Evolutionary conservation across 2,797 vertebrate genomes (phyloP).

Genomic region (Phoeniculus purpureus): DNA sequence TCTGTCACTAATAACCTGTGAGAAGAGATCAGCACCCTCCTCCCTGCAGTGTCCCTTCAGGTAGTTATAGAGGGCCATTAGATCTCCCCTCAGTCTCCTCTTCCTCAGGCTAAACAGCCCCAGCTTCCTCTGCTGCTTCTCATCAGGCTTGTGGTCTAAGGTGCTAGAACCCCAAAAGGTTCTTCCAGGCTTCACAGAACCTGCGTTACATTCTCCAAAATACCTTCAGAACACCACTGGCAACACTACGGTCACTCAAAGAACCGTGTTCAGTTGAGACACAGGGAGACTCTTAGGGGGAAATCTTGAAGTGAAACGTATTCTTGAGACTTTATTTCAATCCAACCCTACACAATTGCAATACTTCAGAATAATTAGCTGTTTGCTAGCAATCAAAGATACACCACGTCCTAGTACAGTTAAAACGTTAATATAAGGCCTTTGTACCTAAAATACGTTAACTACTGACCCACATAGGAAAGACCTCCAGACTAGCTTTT

Average conservation of each 20-base stretch:
- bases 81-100: too few species aligned
- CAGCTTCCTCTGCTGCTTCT: too few species aligned
- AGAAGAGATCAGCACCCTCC: too few species aligned
- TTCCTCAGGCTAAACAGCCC: too few species aligned
- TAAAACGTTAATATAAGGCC: neutral
- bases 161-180: neutral
- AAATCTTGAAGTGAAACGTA: neutral
- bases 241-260: neutral
- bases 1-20: too few species aligned
- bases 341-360: neutral
- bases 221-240: neutral
- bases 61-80: too few species aligned
- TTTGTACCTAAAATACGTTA: neutral
- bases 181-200: neutral
- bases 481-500: neutral
- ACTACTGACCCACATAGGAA: neutral
- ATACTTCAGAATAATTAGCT: neutral
- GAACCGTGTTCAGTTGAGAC: neutral
- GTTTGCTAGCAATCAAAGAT: neutral
- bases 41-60: too few species aligned
- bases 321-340: neutral
- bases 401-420: neutral
- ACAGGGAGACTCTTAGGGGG: neutral
- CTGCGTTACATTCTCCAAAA: neutral
- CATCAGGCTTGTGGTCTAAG: too few species aligned